Evolutionary conservation across 1,140 invertebrate genomes (phyloP).

Genomic region (Pseudomyrmex concolor): DNA sequence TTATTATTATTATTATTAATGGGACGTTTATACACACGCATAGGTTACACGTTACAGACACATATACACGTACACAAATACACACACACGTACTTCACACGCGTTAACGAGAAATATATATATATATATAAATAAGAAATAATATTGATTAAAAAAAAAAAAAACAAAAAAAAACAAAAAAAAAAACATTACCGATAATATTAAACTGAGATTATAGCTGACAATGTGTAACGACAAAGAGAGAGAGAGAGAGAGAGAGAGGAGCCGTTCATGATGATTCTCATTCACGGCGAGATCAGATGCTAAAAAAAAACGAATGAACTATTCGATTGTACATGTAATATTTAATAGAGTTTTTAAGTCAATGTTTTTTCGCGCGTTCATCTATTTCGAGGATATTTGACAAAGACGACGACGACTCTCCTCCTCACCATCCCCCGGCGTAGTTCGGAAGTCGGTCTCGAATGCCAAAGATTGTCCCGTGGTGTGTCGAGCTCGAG

Average conservation of each 20-base stretch:
- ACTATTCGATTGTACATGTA: slow-evolving; percentile 37
- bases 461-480: slow-evolving; percentile 70
- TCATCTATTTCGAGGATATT: slow-evolving; percentile 44
- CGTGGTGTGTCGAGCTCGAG: slow-evolving; percentile 41
- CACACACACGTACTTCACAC: neutral
- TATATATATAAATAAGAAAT: slow-evolving; percentile 72
- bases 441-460: slow-evolving; percentile 36
- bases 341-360: slow-evolving; percentile 79
- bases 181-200: slow-evolving; percentile 77
- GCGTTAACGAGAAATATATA: neutral
- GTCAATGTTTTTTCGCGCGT: slow-evolving; percentile 38
- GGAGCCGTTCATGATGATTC: too few species aligned
- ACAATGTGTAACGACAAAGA: slow-evolving; percentile 69
- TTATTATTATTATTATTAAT: slow-evolving; percentile 65
- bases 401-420: slow-evolving; percentile 43
- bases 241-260: neutral
- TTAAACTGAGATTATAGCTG: slow-evolving; percentile 78
- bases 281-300: too few species aligned
- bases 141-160: slow-evolving; percentile 71
- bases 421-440: too few species aligned
- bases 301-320: slow-evolving; percentile 2
- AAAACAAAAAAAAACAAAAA: slow-evolving; percentile 39
- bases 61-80: neutral
- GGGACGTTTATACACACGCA: slow-evolving; percentile 7
- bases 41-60: neutral